These are phyloP conservation scores for Brachypterus glaber DNA, from an alignment of 2,888 invertebrate genomes.

Conservation along the genomic window DNA sequence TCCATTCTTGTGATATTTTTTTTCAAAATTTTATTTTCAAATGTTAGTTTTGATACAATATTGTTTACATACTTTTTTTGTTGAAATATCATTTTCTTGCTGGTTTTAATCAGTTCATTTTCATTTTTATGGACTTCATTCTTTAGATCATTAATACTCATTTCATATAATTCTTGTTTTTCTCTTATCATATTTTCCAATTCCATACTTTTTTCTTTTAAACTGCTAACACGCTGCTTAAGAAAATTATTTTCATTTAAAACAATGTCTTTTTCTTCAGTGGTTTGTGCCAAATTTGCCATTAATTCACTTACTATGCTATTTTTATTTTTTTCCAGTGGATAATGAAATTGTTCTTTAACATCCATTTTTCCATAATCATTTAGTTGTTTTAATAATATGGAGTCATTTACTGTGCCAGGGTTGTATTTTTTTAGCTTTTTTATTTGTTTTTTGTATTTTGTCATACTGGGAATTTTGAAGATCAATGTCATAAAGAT, in stretches of 20 bases:
- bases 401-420: too few relatives aligned
- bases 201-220: background rate
- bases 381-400: too few relatives aligned
- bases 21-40: background rate
- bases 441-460: too few relatives aligned
- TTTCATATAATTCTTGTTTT: background rate
- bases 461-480: too few relatives aligned
- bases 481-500: too few relatives aligned
- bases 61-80: background rate
- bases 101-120: background rate
- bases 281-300: background rate
- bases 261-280: background rate
- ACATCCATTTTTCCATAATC: too few relatives aligned
- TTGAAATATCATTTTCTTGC: background rate
- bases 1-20: constrained; percentile 1
- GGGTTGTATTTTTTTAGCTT: too few relatives aligned
- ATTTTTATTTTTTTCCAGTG: too few relatives aligned
- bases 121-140: background rate
- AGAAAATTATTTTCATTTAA: background rate
- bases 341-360: too few relatives aligned
- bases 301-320: background rate
- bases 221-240: background rate
- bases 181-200: background rate
- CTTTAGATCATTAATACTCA: background rate
- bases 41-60: background rate